Evolutionary conservation across 1,140 invertebrate genomes (phyloP).

Genomic region (Dreissena polymorpha): DNA sequence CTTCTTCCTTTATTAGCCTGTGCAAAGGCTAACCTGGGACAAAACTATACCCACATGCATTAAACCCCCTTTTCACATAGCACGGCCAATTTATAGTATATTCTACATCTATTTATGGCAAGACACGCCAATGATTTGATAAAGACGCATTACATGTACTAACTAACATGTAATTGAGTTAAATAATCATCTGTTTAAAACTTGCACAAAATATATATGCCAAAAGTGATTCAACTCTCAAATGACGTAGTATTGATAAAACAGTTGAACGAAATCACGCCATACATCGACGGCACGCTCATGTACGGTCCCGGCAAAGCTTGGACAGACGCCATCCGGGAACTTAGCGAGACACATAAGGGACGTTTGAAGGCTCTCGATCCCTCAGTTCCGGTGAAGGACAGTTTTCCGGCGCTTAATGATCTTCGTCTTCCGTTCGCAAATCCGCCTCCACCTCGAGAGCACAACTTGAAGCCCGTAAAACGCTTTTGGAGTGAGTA

Average conservation of each 20-base stretch:
- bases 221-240: not conserved
- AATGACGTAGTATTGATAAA: not conserved
- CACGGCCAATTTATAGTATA: too few relatives aligned
- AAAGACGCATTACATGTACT: too few relatives aligned
- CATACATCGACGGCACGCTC: slow-evolving; percentile 83
- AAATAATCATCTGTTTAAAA: not conserved
- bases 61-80: too few relatives aligned
- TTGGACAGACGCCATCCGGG: slow-evolving; percentile 82
- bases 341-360: slow-evolving; percentile 79
- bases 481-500: slow-evolving; percentile 83
- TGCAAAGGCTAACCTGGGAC: too few relatives aligned
- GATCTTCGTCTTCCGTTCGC: slow-evolving; percentile 81
- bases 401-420: slow-evolving; percentile 82
- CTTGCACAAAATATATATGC: not conserved
- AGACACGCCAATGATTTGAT: too few relatives aligned
- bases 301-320: slow-evolving; percentile 83
- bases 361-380: slow-evolving; percentile 74
- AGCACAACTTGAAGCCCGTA: slow-evolving; percentile 80
- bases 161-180: too few relatives aligned
- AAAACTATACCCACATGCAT: too few relatives aligned
- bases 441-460: slow-evolving; percentile 83
- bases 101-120: too few relatives aligned
- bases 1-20: too few relatives aligned
- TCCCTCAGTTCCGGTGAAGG: slow-evolving; percentile 54
- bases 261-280: slow-evolving; percentile 84